A percentile compares a stretch with the other conserved stretches of the same genome.
Evolutionary conservation across 2,797 vertebrate genomes (phyloP).

Genomic region (Saxicola maurus): DNA sequence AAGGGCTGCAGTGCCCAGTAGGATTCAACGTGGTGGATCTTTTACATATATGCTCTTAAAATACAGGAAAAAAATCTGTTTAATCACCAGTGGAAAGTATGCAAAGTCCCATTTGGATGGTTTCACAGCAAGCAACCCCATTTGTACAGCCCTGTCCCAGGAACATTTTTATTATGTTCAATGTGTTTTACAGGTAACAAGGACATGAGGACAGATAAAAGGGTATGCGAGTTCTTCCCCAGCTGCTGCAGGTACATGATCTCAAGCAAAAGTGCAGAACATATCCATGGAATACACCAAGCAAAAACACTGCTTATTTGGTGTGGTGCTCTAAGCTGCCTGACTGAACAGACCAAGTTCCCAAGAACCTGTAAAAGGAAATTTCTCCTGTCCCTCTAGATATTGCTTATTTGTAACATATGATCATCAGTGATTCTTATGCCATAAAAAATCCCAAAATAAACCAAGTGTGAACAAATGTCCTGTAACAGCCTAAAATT

Average conservation of each 20-base stretch:
- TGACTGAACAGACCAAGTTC: background rate
- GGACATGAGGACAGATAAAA: background rate
- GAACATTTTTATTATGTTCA: background rate
- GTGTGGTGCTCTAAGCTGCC: background rate
- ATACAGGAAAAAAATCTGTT: background rate
- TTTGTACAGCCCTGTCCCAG: background rate
- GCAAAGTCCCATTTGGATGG: background rate
- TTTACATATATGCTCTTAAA: background rate
- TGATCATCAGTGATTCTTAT: background rate
- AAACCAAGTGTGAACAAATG: background rate
- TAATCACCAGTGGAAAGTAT: background rate
- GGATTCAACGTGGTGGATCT: background rate
- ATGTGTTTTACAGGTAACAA: background rate
- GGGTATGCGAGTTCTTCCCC: background rate
- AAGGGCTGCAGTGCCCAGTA: background rate
- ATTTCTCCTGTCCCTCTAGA: background rate
- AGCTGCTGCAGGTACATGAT: background rate
- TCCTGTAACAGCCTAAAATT: background rate
- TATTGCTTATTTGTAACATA: accelerated
- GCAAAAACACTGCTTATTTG: background rate
- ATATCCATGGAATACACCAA: background rate
- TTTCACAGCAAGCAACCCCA: background rate
- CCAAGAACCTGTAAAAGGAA: background rate
- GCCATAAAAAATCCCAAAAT: background rate
- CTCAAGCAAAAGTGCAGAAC: background rate